Evolutionary conservation across 2,888 invertebrate species (phyloP), one percentile per base, ranked within the genome.

Genomic region (Machimus atricapillus): DNA sequence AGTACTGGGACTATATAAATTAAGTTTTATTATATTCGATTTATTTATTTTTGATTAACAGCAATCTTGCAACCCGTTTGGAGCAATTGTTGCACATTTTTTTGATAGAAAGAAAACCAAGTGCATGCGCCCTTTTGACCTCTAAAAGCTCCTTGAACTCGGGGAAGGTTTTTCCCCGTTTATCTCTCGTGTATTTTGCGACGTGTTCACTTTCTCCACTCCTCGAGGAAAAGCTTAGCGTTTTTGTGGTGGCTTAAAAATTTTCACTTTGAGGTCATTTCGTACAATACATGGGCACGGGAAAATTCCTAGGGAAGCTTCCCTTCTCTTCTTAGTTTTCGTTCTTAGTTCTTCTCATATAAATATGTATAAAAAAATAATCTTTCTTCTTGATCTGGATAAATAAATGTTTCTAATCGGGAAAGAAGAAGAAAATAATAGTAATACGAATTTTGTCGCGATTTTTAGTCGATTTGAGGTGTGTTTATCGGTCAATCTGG

Each of bases 251-350:
- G 52, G 56, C 76, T 66, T 77, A 85, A 87, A 83, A 87, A 85
- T 88, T 88, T 88, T 87, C 88, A 88, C 81, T 87, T 88, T 87
- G 86, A 87, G 87, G 87, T 87, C 88, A 87, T 87, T 87, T 40
- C 87, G 66, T 56, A 85, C 43, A 56, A 34, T 56, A 85, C 40
- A 56, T 85, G 74, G 85, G 43, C 34, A 46, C 58, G 66, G 82
- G 34, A 83, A 66, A 83, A 83, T 83, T 66, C 82, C 58, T 83
- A 83, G 82, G 31, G 66, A 66, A 83, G 66, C 37, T 83, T 66
- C 66, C 66, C 23, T 34, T 73, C 85, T 85, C 46, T 27, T 19
- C 43, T 46, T 40, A 76, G 76, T 76, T 34, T 40, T 76, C 76
- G 34, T 76, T 37, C n/a, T 76, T 76, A n/a, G 76, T 40, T 76